Base-by-base conservation (phyloP, 2,888 invertebrate species). In the Sesia apiformis region DNA sequence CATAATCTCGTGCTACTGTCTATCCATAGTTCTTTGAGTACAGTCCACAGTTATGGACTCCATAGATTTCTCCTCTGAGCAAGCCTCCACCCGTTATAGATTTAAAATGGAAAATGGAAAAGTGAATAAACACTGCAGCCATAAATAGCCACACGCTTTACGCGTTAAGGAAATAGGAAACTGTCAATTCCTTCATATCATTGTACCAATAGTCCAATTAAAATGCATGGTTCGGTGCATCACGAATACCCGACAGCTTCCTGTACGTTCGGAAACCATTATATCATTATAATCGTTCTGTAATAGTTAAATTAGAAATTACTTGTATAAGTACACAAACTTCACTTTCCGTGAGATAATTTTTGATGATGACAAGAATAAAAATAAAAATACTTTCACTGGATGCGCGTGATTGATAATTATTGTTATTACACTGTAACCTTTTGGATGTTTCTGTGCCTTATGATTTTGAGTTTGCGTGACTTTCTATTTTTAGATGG, bases 361-460 rank as follows among this genome's bases (percentile, higher is more conserved):
- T 46, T 8, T 46, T 8, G n/a, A 4, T 8, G 23, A 4, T 8
- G 8, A n/a, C 5, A 6, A 46, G 4, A n/a, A 6, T 5, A 41
- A 41, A 46, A 46, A 46, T 8, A 46, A 46, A 46, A 46, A 43
- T n/a, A 50, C 50, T 50, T 50, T 50, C 50, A 38, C 40, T n/a
- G 46, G 54, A 55, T 55, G 53, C 55, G 52, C 51, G 40, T 56
- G 54, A 58, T 58, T 57, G 57, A 40, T 38, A 52, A 55, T 55
- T 57, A 51, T 53, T 40, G 38, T 54, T 53, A 53, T 54, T 54
- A 23, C 23, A 52, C 46, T 41, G 49, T 58, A 56, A 56, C 58
- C 55, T 58, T 55, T 56, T 38, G 8, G 40, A 23, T 23, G 23
- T 56, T 38, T 41, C 52, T 3, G 46, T 40, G 52, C 52, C 53